Percentiles rank a stretch among this genome's conserved stretches.
Conservation (phyloP, 2,797 vertebrate genomes). For the Crenichthys baileyi region DNA sequence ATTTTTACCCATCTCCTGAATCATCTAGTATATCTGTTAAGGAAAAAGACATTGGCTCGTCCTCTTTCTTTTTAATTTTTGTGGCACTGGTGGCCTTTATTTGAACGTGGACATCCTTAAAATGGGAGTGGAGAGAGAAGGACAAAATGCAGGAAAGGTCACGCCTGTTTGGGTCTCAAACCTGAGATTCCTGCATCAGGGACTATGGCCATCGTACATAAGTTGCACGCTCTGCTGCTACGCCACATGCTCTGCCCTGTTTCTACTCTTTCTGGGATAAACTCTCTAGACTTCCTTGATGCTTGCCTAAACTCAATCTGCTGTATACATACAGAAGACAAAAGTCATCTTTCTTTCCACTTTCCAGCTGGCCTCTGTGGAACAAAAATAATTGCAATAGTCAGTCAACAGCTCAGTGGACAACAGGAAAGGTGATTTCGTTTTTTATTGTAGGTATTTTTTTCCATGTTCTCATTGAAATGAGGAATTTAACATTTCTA, state of each 20-base stretch:
- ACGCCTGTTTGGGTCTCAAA: too few species aligned
- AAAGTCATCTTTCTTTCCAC: constrained; percentile 43
- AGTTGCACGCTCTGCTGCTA: too few species aligned
- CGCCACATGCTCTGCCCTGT: too few species aligned
- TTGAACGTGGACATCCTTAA: too few species aligned
- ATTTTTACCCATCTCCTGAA: too few species aligned
- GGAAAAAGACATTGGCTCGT: neutral
- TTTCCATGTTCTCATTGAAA: constrained; percentile 69
- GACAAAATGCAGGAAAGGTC: too few species aligned
- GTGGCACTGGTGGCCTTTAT: too few species aligned
- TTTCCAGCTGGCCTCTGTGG: constrained; percentile 27
- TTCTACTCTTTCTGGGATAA: neutral
- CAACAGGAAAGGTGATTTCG: constrained; percentile 32
- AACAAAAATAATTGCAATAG: constrained; percentile 53
- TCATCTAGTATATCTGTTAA: neutral
- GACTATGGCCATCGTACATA: too few species aligned
- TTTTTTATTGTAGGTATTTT: constrained; percentile 55
- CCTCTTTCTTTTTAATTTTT: too few species aligned
- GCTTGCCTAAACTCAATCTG: constrained; percentile 22
- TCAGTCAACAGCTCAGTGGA: constrained; percentile 53
- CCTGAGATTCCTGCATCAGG: too few species aligned
- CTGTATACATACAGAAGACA: constrained; percentile 34
- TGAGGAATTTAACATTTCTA: constrained; percentile 62
- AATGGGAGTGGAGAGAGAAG: too few species aligned
- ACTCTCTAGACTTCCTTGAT: neutral